These are phyloP conservation scores for Gadus chalcogrammus DNA, from an alignment of 2,113 vertebrate species.

Conservation along the genomic window DNA sequence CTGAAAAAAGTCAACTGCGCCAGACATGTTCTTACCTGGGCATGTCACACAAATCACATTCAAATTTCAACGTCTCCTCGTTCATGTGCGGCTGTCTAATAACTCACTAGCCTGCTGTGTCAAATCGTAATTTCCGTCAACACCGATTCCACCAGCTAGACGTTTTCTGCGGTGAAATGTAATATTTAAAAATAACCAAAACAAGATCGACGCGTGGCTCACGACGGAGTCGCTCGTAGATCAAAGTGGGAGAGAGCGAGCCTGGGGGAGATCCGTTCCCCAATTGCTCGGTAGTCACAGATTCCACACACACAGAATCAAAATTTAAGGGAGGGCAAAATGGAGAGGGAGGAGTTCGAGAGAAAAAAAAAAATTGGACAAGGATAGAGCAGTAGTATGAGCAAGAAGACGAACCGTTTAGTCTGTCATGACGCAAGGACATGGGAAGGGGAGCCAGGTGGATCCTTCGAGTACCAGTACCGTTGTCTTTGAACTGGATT, in stretches of 20 bases:
- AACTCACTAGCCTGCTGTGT: no score
- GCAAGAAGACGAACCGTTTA: no score
- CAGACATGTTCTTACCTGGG: conserved; percentile 53
- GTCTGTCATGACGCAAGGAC: no score
- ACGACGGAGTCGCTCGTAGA: conserved; percentile 1
- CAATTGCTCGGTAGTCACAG: conserved; percentile 28
- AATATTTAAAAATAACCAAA: not conserved
- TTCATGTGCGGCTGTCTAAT: conserved; percentile 3
- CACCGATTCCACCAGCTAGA: no score
- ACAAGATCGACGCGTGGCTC: not conserved
- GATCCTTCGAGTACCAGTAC: no score
- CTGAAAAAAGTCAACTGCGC: conserved; percentile 24
- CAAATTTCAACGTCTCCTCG: conserved; percentile 8
- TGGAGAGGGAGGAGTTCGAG: conserved; percentile 54
- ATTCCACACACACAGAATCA: conserved; percentile 28
- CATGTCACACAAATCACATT: conserved; percentile 6
- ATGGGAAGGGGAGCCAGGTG: no score
- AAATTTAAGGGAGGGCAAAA: conserved; percentile 35
- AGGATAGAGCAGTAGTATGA: no score
- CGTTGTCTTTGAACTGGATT: no score
- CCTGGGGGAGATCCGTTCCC: conserved; percentile 2
- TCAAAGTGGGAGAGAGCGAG: not conserved
- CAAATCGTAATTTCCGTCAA: no score
- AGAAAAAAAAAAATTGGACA: not conserved
- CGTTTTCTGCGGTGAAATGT: conserved; percentile 13